A percentile compares a stretch with the other conserved stretches of the same genome.
phyloP scores from a whole-genome alignment of 2,797 vertebrate genomes.

The Esox masquinongy region DNA sequence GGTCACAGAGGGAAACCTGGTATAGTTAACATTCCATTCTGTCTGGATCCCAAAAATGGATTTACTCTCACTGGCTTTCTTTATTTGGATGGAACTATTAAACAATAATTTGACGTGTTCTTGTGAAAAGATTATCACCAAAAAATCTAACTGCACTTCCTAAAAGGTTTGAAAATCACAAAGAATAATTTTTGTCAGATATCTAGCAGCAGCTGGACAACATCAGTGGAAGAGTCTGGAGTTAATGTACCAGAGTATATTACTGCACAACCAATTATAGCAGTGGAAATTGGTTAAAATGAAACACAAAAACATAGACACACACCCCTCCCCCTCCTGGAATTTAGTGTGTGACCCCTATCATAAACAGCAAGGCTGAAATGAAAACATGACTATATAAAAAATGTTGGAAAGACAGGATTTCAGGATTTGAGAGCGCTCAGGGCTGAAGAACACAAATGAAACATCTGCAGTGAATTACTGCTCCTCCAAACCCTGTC shows the following conservation, averaged over 20 bases:
- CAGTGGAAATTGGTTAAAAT: constrained; percentile 21
- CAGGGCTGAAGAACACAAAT: constrained; percentile 24
- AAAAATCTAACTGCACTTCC: too few relatives aligned
- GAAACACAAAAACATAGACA: constrained; percentile 24
- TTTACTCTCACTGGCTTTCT: not conserved
- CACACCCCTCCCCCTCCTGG: constrained; percentile 30
- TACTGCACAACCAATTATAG: constrained; percentile 39
- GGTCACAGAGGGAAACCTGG: not conserved
- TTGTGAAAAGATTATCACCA: not conserved
- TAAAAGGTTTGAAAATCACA: too few relatives aligned
- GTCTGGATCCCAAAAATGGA: not conserved
- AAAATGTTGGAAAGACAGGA: constrained; percentile 20
- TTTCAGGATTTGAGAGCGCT: constrained; percentile 8
- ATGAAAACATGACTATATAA: constrained; percentile 45
- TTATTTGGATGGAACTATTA: not conserved
- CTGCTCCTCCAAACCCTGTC: not conserved
- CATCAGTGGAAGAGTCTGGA: constrained; percentile 14
- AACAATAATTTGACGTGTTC: not conserved
- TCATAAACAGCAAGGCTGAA: constrained; percentile 46
- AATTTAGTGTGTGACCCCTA: constrained; percentile 43
- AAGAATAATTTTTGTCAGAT: not conserved
- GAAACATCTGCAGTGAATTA: constrained; percentile 58
- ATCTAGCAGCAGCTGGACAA: not conserved
- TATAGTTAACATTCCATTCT: not conserved
- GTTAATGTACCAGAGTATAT: constrained; percentile 32